These are phyloP conservation scores for Leucophora obtusa DNA, from an alignment of 2,888 invertebrate genomes.

Conservation along the genomic window DNA sequence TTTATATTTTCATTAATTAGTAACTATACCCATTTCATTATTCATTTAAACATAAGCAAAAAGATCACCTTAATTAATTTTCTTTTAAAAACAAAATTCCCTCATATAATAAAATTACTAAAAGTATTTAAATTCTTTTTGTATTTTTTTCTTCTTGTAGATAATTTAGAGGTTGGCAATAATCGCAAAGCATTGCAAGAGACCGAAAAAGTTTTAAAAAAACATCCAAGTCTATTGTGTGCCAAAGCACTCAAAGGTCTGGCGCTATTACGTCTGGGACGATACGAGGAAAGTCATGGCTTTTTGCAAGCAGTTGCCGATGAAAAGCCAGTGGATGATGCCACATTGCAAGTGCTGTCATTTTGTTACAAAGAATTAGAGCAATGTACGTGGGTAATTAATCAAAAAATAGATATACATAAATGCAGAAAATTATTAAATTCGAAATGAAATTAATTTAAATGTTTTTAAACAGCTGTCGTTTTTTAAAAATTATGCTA, in stretches of 20 bases:
- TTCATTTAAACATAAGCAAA: conserved; percentile 17
- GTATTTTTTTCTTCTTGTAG: conserved; percentile 81
- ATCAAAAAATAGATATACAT: conserved; percentile 33
- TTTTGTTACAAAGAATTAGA: conserved; percentile 96
- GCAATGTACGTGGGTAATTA: conserved; percentile 83
- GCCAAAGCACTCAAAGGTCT: conserved; percentile 96
- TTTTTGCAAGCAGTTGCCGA: conserved; percentile 88
- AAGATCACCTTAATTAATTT: conserved; percentile 3
- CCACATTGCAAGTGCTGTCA: conserved; percentile 96
- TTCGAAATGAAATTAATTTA: conserved; percentile 34
- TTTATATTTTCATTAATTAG: conserved; percentile 36
- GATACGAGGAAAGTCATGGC: conserved; percentile 87
- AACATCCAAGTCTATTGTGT: conserved; percentile 92
- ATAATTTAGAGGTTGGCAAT: conserved; percentile 96
- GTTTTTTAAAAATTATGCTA: not conserved
- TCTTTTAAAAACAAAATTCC: not conserved
- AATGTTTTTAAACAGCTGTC: conserved; percentile 52
- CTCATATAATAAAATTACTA: not conserved
- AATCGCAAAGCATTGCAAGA: conserved; percentile 98
- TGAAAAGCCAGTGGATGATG: conserved; percentile 92
- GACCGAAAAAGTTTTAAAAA: conserved; percentile 96
- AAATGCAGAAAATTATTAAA: conserved; percentile 39
- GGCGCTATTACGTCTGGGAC: conserved; percentile 92
- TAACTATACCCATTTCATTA: conserved; percentile 40
- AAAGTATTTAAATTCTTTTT: conserved; percentile 1